phyloP scores from a whole-genome alignment of 2,113 vertebrate genomes.

The Channa argus region DNA sequence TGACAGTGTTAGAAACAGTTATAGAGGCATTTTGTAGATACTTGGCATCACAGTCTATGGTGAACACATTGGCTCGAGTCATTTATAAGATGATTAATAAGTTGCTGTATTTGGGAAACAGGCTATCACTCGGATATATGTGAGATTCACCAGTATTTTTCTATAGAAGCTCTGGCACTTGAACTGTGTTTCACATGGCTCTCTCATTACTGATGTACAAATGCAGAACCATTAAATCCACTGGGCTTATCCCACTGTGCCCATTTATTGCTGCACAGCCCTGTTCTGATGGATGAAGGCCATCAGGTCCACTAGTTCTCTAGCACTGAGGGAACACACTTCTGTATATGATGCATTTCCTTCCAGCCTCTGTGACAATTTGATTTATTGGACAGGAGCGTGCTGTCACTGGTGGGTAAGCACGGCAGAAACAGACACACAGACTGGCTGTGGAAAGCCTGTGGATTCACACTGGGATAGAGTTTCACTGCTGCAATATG shows the following conservation, averaged over 20 bases:
- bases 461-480: conserved; percentile 11
- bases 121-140: too few species aligned
- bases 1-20: too few species aligned
- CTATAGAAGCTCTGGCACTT: neutral
- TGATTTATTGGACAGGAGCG: conserved; percentile 67
- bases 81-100: too few species aligned
- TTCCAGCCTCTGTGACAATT: conserved; percentile 24
- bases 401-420: conserved; percentile 9
- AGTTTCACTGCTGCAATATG: conserved; percentile 15
- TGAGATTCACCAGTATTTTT: neutral
- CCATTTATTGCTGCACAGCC: neutral
- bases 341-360: conserved; percentile 38
- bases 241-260: neutral
- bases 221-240: conserved; percentile 6
- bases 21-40: too few species aligned
- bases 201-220: neutral
- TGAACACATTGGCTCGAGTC: too few species aligned
- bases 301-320: conserved; percentile 32
- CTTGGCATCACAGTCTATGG: neutral
- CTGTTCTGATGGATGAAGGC: conserved; percentile 52
- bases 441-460: conserved; percentile 7
- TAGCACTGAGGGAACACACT: conserved; percentile 43
- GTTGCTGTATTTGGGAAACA: neutral
- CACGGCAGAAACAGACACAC: conserved; percentile 5
- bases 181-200: neutral